phyloP scores from a whole-genome alignment of 2,888 invertebrate genomes.

The Archips crataeganus region DNA sequence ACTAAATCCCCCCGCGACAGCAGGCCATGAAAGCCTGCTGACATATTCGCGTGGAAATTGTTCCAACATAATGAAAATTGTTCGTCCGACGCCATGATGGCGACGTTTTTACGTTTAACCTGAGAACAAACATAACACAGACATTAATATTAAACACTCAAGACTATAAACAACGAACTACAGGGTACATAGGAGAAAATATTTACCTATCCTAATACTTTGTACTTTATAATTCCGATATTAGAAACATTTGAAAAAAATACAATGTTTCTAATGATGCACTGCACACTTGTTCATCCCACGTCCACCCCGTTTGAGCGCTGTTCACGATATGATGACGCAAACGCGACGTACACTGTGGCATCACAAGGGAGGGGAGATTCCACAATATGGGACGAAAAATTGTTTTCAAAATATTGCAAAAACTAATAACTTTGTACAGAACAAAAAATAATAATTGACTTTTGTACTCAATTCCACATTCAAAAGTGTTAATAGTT shows the following conservation, averaged over 20 bases:
- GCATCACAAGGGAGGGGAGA: conserved; percentile 68
- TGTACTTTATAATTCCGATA: conserved; percentile 80
- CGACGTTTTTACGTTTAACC: conserved; percentile 73
- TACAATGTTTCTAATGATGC: conserved; percentile 69
- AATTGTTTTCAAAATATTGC: conserved; percentile 44
- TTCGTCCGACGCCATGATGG: conserved; percentile 90
- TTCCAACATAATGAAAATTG: conserved; percentile 91
- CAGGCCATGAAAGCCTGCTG: conserved; percentile 90
- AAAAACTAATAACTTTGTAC: not conserved
- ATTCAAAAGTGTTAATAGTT: not conserved
- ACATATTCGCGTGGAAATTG: conserved; percentile 90
- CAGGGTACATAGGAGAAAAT: not conserved
- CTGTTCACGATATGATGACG: conserved; percentile 80
- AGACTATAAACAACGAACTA: no score
- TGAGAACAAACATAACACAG: conserved; percentile 52
- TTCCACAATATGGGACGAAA: conserved; percentile 57
- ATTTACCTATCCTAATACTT: conserved; percentile 80
- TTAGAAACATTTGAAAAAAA: conserved; percentile 81
- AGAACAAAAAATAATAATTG: not conserved
- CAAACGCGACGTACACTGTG: conserved; percentile 72
- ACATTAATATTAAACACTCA: not conserved
- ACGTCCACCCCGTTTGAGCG: conserved; percentile 80
- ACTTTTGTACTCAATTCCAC: not conserved
- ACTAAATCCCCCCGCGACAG: conserved; percentile 89
- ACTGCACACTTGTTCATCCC: conserved; percentile 65